Conservation (phyloP, 1,140 invertebrate genomes). For the Orchesella cincta region DNA sequence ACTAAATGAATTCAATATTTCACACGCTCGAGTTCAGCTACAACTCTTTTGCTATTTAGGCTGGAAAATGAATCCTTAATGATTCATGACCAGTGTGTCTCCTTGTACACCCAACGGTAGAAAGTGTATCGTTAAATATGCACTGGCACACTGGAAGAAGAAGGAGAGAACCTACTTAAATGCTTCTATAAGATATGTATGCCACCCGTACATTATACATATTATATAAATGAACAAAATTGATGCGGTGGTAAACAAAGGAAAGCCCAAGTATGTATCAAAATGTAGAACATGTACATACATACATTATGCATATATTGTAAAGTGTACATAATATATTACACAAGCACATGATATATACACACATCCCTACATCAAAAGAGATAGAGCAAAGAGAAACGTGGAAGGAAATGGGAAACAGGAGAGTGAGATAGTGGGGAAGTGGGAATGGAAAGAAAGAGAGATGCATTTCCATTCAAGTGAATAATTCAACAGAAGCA, state of each 20-base stretch:
- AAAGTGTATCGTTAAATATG: neutral
- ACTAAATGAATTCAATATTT: neutral
- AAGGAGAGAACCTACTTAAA: too few species aligned
- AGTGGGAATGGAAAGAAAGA: neutral
- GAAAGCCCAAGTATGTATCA: too few species aligned
- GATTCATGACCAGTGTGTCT: slow-evolving; percentile 7
- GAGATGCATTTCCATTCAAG: slow-evolving; percentile 26
- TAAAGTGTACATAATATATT: too few species aligned
- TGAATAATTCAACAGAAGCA: slow-evolving; percentile 22
- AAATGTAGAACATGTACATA: neutral
- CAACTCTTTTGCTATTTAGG: neutral
- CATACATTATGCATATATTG: too few species aligned
- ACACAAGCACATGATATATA: too few species aligned
- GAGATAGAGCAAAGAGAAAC: too few species aligned
- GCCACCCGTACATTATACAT: too few species aligned
- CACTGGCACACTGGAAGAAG: too few species aligned
- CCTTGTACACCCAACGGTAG: neutral
- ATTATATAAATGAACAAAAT: too few species aligned
- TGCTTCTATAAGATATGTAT: too few species aligned
- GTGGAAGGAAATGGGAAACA: neutral
- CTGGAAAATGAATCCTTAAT: slow-evolving; percentile 15
- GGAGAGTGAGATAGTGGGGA: neutral
- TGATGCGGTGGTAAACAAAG: too few species aligned
- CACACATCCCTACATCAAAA: too few species aligned
- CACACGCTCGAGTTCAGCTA: neutral